Conservation (phyloP, 2,797 vertebrate species). For the Eptatretus atami region DNA sequence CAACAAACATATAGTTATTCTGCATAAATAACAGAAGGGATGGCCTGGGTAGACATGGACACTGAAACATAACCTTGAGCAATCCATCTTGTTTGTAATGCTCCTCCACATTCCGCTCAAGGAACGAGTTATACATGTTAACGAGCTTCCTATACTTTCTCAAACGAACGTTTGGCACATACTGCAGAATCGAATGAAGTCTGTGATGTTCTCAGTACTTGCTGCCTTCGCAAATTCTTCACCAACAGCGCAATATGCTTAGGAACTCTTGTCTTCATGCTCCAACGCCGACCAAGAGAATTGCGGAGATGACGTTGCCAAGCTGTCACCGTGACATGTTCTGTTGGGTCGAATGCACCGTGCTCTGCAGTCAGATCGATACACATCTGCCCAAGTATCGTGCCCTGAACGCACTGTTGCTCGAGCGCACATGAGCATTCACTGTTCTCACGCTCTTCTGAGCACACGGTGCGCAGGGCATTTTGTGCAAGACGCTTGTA, state of each 20-base stretch:
- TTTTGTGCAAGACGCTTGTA: conserved; percentile 36
- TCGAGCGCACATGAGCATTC: conserved; percentile 32
- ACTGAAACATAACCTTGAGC: too few species aligned
- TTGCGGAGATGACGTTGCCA: conserved; percentile 47
- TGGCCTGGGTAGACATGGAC: too few species aligned
- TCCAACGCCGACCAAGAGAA: conserved; percentile 40
- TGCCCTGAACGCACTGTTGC: conserved; percentile 35
- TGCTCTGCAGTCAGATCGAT: conserved; percentile 20
- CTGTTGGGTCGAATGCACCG: conserved; percentile 22
- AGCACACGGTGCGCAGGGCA: conserved; percentile 35
- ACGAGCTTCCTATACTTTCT: conserved; percentile 25
- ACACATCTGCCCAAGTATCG: conserved; percentile 22
- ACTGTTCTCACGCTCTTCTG: conserved; percentile 13
- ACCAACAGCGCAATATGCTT: conserved; percentile 19
- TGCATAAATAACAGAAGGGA: too few species aligned
- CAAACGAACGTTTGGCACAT: conserved; percentile 22
- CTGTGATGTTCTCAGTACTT: conserved; percentile 25
- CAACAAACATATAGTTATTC: too few species aligned
- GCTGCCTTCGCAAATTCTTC: conserved; percentile 28
- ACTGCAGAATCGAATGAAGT: conserved; percentile 51
- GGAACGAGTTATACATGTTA: conserved; percentile 15
- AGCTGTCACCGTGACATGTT: conserved; percentile 36
- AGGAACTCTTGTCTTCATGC: conserved; percentile 33
- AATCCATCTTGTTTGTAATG: conserved; percentile 19
- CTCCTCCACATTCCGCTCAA: conserved; percentile 26